phyloP scores from a whole-genome alignment of 2,888 invertebrate species.

The Synergus laeviventris region DNA sequence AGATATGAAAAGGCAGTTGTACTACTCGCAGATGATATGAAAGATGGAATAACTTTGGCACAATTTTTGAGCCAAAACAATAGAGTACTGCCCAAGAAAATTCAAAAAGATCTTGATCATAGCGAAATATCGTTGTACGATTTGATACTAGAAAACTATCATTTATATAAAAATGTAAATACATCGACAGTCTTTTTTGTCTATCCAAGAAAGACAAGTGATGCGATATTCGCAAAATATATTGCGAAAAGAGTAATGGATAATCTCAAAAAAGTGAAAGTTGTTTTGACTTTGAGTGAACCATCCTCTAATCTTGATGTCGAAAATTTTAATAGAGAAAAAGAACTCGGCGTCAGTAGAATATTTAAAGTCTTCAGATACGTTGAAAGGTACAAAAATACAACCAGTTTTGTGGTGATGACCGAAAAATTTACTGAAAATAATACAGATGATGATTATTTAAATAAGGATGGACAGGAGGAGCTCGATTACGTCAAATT shows the following conservation, averaged over 20 bases:
- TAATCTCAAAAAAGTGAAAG: not conserved
- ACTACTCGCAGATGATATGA: not conserved
- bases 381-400: not conserved
- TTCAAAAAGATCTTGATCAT: not conserved
- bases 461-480: not conserved
- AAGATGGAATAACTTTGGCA: not conserved
- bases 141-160: not conserved
- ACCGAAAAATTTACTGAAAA: not conserved
- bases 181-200: not conserved
- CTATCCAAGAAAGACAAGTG: not conserved
- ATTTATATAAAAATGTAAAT: not conserved
- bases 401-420: not conserved
- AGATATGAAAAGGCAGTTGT: not conserved
- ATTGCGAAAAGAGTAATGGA: not conserved
- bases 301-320: not conserved
- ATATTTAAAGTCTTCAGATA: not conserved
- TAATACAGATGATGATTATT: not conserved
- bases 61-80: conserved; percentile 1
- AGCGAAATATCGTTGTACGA: not conserved
- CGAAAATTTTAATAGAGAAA: not conserved
- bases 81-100: not conserved
- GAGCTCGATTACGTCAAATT: not conserved
- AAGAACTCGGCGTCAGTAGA: not conserved
- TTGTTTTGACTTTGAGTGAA: not conserved
- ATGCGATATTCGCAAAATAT: not conserved